A percentile compares a stretch with the other conserved stretches of the same genome.
These are phyloP conservation scores for human DNA, from an alignment of 2,113 vertebrate genomes.

Conservation along the genomic window DNA sequence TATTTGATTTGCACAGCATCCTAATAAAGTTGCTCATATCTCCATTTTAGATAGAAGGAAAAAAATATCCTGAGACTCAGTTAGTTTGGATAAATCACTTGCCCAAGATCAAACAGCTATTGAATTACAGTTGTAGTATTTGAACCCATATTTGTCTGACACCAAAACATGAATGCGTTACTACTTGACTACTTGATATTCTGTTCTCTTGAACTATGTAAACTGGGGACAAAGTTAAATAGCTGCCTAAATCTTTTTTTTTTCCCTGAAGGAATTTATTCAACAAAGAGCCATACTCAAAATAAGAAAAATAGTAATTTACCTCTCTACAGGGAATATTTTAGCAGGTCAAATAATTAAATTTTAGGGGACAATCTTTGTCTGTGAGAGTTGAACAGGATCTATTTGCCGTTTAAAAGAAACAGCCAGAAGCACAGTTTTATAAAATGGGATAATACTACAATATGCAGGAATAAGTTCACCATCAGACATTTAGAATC, in stretches of 20 bases:
- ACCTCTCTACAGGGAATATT: not conserved
- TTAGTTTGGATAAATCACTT: not conserved
- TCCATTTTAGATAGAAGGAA: not conserved
- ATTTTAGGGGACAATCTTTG: not conserved
- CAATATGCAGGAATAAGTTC: not conserved
- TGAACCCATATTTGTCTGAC: not conserved
- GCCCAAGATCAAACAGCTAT: not conserved
- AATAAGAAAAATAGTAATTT: not conserved
- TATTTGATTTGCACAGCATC: not conserved
- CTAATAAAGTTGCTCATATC: not conserved
- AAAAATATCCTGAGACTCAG: not conserved
- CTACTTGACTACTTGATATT: not conserved
- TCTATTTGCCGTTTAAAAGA: constrained; percentile 45
- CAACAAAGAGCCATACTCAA: not conserved
- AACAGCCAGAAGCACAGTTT: constrained; percentile 20
- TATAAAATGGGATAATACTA: constrained; percentile 19
- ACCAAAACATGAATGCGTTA: not conserved
- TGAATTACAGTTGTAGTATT: not conserved
- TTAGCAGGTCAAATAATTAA: constrained; percentile 43
- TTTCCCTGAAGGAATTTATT: not conserved
- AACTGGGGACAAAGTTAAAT: not conserved
- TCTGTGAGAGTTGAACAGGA: constrained; percentile 3
- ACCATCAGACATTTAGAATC: not conserved
- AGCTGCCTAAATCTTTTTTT: not conserved
- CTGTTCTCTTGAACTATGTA: not conserved